Base-by-base conservation (phyloP, 2,888 invertebrate species). In the Aethes cnicana region DNA sequence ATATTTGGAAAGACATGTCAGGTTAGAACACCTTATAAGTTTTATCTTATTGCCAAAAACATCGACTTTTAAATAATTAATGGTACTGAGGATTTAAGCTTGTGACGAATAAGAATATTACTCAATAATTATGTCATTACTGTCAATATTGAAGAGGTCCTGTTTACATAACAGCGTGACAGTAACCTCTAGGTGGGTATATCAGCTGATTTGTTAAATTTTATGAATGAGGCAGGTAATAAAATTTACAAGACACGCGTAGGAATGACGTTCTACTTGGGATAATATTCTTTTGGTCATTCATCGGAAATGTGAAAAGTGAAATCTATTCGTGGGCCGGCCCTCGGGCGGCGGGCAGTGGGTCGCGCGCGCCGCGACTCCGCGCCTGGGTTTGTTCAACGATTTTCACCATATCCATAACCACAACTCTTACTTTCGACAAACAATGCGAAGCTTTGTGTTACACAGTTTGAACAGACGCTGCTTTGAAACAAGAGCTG, bases 1-100 rank as follows among this genome's bases (percentile, higher is more conserved):
- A 86, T 87, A 84, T 88, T 88, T 81, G 88, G 87, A 82, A 86
- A 83, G 74, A 84, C 84, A 66, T 87, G 84, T 77, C 87, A 88
- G 88, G 88, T 89, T 70, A 86, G 85, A 69, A 57, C 56, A 56
- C 49, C 55, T 43, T 47, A 43, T 46, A 28, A 48, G 49, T 53
- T 54, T 42, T 50, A 37, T 44, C 44, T 50, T 23, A 30, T 23
- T 44, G 7, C 23, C 26, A 16, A 14, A 28, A 14, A 35, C 36
- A 44, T 41, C 20, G 16, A 43, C 5, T 14, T 25, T 11, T 9
- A 26, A 43, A 20, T 23, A 32, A 28, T 9, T 52, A 49, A 16
- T 14, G 12, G 28, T 16, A 16, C 11, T 17, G 8, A 37, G 12
- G 17, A 21, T 12, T 44, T 30, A 9, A 8, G 7, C 18, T 4